Evolutionary conservation across 2,797 vertebrate genomes (phyloP).

Genomic region (Sparus aurata): DNA sequence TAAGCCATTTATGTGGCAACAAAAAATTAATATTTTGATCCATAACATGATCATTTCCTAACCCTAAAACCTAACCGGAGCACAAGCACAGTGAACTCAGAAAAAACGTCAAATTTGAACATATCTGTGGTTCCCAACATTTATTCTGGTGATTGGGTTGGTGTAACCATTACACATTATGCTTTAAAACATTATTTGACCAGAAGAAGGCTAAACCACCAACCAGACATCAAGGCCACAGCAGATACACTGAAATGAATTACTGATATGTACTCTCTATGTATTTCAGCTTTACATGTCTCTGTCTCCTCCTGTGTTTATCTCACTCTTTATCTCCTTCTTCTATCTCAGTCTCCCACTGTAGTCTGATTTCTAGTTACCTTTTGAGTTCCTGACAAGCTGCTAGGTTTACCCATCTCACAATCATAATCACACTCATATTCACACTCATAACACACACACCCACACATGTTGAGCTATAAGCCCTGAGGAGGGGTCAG

Average conservation of each 20-base stretch:
- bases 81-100: no score
- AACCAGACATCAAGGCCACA: conserved; percentile 1
- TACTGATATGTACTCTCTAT: not conserved
- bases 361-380: conserved; percentile 16
- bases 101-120: no score
- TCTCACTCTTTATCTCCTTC: conserved; percentile 10
- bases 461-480: conserved; percentile 2
- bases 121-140: no score
- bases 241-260: not conserved
- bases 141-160: no score
- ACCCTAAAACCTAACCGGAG: no score
- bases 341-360: not conserved
- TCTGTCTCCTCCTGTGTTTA: conserved; percentile 1
- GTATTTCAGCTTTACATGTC: not conserved
- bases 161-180: not conserved
- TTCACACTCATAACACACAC: conserved; percentile 29
- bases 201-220: not conserved
- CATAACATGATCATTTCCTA: no score
- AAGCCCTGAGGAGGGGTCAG: conserved; percentile 55
- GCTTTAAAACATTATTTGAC: not conserved
- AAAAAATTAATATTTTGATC: no score
- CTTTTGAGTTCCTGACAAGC: conserved; percentile 57
- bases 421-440: conserved; percentile 9
- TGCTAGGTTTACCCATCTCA: conserved; percentile 6
- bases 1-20: no score